Evolutionary conservation across 2,888 invertebrate genomes (phyloP), one percentile per base, ranked within the genome.

Genomic region (Limnephilus marmoratus): DNA sequence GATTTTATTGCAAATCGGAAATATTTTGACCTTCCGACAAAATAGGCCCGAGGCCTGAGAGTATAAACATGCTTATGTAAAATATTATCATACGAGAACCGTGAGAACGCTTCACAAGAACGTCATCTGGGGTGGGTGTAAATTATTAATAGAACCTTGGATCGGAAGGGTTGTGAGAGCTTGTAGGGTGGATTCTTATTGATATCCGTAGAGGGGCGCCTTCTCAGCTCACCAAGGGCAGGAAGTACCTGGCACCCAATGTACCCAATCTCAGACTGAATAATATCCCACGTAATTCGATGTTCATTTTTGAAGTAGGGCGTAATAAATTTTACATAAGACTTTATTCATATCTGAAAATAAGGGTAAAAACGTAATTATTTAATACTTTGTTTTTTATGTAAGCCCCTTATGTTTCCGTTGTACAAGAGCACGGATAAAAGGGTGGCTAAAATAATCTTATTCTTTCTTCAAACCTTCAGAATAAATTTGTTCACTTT

Each of bases 121-220:
- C 53, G 49, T 49, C 87, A 49, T 87, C 31, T 87, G 31, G 18
- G 4, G 31, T 11, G 34, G 49, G 49, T 49, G 49, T 45, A 49
- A 87, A 53, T 68, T 87, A 87, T 87, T 87, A 53, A 87, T 87
- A 87, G 87, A 68, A 18, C 5, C 9, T n/a, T 24, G 68, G 24
- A 68, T 68, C 24, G 68, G 9, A 87, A 87, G 53, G 87, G 87
- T 53, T 87, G 49, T n/a, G 31, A 68, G 87, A 31, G 87, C 53
- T 1, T 18, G 24, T 31, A 87, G 87, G 53, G 53, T 86, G 53
- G 53, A 83, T 86, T 86, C n/a, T 86, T 53, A 53, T 87, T 53
- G 87, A 86, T 86, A 86, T 41, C 41, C 45, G 29, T 86, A 2
- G 53, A 86, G 45, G 86, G 86, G 86, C 31, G 53, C 24, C 53